Conservation (phyloP, 2,888 invertebrate species). For the Agrochola macilenta region DNA sequence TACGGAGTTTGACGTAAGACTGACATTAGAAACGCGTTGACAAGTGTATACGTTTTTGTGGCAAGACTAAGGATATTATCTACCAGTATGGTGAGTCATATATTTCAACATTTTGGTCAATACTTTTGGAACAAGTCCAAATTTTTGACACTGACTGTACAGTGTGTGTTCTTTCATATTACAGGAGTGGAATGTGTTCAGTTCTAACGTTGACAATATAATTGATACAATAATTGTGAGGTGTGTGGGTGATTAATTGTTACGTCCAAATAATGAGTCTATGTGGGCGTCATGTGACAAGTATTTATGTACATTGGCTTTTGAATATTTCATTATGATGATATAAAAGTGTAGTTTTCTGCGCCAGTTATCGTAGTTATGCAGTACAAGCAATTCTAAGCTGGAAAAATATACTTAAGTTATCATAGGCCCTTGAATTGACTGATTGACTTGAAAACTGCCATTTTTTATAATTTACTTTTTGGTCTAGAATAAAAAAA, state of each 20-base stretch:
- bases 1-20: neutral
- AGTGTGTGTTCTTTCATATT: neutral
- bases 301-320: slow-evolving; percentile 21
- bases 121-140: neutral
- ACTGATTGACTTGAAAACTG: neutral
- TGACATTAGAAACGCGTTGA: neutral
- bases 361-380: neutral
- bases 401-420: neutral
- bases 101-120: neutral
- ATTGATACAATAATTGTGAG: slow-evolving; percentile 18
- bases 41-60: neutral
- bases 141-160: neutral
- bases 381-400: neutral
- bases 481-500: neutral
- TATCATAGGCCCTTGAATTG: neutral
- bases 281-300: slow-evolving; percentile 2
- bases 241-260: slow-evolving; percentile 38
- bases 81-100: neutral
- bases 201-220: slow-evolving; percentile 28
- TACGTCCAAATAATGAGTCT: slow-evolving; percentile 31
- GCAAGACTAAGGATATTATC: neutral
- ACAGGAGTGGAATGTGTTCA: neutral
- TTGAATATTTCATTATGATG: slow-evolving; percentile 26
- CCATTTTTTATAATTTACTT: neutral
- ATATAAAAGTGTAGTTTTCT: neutral